These are phyloP conservation scores for Amphiprion ocellaris DNA, from an alignment of 2,113 vertebrate species.

Conservation along the genomic window DNA sequence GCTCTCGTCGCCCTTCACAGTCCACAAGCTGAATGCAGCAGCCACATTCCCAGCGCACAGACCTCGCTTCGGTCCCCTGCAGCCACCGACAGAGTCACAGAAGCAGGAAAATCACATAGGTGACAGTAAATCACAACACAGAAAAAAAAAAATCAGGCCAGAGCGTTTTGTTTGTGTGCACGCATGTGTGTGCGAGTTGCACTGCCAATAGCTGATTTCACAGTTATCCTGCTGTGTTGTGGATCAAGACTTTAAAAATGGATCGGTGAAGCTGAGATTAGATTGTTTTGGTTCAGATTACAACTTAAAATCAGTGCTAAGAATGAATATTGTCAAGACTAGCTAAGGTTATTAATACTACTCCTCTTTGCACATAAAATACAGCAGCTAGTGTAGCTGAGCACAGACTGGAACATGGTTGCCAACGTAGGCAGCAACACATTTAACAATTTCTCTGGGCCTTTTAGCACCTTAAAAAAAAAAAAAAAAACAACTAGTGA, in stretches of 20 bases:
- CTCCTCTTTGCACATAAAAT: no score
- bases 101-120: constrained; percentile 39
- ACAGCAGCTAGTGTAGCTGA: not conserved
- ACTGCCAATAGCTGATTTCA: not conserved
- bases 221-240: not conserved
- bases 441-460: no score
- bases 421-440: no score
- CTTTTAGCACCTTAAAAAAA: no score
- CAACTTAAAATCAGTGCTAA: not conserved
- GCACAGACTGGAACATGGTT: not conserved
- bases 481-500: no score
- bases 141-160: constrained; percentile 27
- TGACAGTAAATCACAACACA: constrained; percentile 12
- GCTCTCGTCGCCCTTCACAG: constrained; percentile 75
- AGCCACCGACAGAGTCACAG: constrained; percentile 40
- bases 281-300: not conserved
- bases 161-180: not conserved
- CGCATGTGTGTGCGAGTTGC: not conserved
- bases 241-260: not conserved
- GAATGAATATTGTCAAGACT: no score
- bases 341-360: no score
- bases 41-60: constrained; percentile 40
- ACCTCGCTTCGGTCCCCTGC: constrained; percentile 34
- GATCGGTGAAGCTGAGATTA: not conserved
- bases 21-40: constrained; percentile 61